Conservation (phyloP, 2,888 invertebrate genomes). For the Lathronympha strigana region DNA sequence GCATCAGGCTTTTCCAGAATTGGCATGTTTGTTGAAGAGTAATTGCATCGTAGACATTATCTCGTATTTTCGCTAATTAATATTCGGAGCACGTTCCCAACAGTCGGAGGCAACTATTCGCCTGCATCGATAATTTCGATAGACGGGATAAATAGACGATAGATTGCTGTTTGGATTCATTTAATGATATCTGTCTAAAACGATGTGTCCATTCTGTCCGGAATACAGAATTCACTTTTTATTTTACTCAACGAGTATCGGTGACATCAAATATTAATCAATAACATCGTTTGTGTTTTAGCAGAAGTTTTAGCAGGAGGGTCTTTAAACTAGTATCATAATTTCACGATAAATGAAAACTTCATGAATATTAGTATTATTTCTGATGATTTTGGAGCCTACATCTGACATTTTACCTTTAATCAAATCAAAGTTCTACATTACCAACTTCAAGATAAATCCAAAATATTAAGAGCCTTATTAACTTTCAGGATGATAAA, state of each 20-base stretch:
- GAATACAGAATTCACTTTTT: no score
- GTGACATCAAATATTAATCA: no score
- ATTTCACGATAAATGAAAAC: no score
- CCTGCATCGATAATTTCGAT: conserved; percentile 23
- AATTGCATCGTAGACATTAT: conserved; percentile 32
- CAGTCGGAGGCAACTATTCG: conserved; percentile 22
- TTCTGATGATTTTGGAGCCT: not conserved
- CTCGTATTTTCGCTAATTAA: conserved; percentile 25
- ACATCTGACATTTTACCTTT: not conserved
- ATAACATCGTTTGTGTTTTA: no score
- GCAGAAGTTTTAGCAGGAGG: no score
- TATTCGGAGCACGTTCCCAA: conserved; percentile 32
- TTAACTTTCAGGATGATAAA: conserved; percentile 33
- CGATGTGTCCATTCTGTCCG: no score
- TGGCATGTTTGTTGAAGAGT: conserved; percentile 11
- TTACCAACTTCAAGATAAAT: conserved; percentile 1
- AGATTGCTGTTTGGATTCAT: conserved; percentile 11
- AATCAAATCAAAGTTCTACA: not conserved
- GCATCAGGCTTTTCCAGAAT: not conserved
- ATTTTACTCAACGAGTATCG: no score
- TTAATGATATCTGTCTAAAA: no score
- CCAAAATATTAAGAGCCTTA: conserved; percentile 20
- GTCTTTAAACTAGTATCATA: no score
- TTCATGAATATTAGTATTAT: not conserved
- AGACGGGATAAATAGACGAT: conserved; percentile 23